Percentiles rank a stretch among this genome's conserved stretches.
These are phyloP conservation scores for Leptobrachium leishanense DNA, from an alignment of 2,113 vertebrate species.

Conservation along the genomic window DNA sequence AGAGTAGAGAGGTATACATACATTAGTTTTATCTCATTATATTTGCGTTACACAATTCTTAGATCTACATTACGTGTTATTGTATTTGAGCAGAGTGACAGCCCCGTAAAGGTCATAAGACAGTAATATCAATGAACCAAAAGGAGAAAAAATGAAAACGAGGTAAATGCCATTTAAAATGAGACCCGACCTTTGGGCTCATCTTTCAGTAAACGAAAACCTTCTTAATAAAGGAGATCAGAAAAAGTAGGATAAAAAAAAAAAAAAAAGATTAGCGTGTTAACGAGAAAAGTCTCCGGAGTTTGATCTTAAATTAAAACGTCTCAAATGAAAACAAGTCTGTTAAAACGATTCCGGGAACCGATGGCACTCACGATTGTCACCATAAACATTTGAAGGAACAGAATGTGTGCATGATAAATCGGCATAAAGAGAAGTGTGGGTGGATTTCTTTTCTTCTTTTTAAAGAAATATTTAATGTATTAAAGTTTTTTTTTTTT, in stretches of 20 bases:
- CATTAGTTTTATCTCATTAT: neutral
- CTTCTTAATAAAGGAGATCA: neutral
- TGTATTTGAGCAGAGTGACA: constrained; percentile 13
- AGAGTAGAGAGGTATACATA: neutral
- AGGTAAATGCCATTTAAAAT: constrained; percentile 19
- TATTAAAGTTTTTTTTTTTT: too few species aligned
- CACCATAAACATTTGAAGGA: neutral
- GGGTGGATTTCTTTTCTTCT: too few species aligned
- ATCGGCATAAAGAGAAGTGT: neutral
- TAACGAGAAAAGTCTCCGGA: neutral
- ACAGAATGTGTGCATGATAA: neutral
- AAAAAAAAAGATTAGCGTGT: neutral
- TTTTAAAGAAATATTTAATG: too few species aligned
- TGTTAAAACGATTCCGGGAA: too few species aligned
- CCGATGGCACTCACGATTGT: neutral
- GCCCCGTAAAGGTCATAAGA: constrained; percentile 22
- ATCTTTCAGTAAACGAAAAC: constrained; percentile 23
- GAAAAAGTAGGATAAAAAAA: neutral
- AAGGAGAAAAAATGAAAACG: neutral
- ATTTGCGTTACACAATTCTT: neutral
- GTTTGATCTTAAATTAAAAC: neutral
- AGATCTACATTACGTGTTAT: constrained; percentile 7
- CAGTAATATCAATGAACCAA: constrained; percentile 28
- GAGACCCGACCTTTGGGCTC: constrained; percentile 22
- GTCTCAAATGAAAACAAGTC: neutral